Percentiles rank a stretch among this genome's conserved stretches.
phyloP scores from a whole-genome alignment of 1,140 invertebrate genomes.

The Sitophilus oryzae region DNA sequence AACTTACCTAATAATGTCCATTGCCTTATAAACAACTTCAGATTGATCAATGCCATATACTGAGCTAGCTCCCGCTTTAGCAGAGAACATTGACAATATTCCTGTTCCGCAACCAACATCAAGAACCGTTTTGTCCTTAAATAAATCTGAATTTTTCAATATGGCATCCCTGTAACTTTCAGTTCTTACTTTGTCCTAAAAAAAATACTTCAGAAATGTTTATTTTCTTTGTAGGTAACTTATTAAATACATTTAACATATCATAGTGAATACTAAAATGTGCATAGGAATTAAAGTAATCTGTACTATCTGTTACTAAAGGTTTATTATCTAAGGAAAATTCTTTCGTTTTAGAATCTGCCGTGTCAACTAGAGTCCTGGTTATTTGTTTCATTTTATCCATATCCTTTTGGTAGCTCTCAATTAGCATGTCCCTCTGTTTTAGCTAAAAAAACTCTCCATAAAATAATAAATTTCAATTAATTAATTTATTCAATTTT shows the following conservation, averaged over 20 bases:
- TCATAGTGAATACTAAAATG: conserved; percentile 98
- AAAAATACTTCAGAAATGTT: conserved; percentile 4
- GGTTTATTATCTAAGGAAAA: conserved; percentile 47
- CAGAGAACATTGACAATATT: conserved; percentile 93
- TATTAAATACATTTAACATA: conserved; percentile 76
- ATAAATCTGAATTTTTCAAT: conserved; percentile 65
- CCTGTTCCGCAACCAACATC: conserved; percentile 93
- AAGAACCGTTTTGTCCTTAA: conserved; percentile 77
- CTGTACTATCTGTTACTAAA: conserved; percentile 54
- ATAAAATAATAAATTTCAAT: not conserved
- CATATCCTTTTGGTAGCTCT: conserved; percentile 58
- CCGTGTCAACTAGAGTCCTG: conserved; percentile 44
- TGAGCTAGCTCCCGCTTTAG: conserved; percentile 82
- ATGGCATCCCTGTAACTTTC: conserved; percentile 92
- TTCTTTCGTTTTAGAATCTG: conserved; percentile 38
- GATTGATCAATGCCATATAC: conserved; percentile 93
- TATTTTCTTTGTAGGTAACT: no score
- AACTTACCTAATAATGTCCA: conserved; percentile 63
- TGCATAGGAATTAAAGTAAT: conserved; percentile 93
- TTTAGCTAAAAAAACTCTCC: conserved; percentile 41
- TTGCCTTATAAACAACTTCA: conserved; percentile 73
- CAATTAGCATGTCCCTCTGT: conserved; percentile 50
- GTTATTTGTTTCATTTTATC: conserved; percentile 57
- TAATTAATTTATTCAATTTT: not conserved
- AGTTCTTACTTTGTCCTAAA: conserved; percentile 85